Conservation (phyloP, 2,888 invertebrate genomes). For the Pocota personata region DNA sequence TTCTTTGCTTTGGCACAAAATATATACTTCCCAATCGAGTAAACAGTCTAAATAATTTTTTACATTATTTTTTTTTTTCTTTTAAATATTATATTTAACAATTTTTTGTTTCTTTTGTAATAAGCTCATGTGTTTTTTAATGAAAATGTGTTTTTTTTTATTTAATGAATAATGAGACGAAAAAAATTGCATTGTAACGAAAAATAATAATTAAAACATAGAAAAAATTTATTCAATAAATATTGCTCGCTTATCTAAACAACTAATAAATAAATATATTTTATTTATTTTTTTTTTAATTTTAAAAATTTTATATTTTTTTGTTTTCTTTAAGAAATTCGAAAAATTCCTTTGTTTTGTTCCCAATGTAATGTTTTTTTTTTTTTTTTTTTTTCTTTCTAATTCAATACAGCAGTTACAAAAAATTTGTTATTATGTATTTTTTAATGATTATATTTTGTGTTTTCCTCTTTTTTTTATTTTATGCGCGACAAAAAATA, state of each 20-base stretch:
- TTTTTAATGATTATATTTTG: constrained; percentile 54
- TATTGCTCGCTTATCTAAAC: constrained; percentile 72
- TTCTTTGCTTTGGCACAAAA: constrained; percentile 75
- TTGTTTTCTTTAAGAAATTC: constrained; percentile 80
- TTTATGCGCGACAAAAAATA: constrained; percentile 68
- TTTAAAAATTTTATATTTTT: constrained; percentile 69
- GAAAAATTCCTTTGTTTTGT: constrained; percentile 82
- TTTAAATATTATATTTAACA: constrained; percentile 66
- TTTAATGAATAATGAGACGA: constrained; percentile 55
- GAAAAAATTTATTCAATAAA: constrained; percentile 65
- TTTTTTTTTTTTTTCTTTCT: constrained; percentile 46
- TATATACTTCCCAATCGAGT: constrained; percentile 74
- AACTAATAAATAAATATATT: constrained; percentile 70
- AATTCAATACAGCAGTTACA: constrained; percentile 67
- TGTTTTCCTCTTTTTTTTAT: constrained; percentile 65
- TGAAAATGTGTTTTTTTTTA: constrained; percentile 41
- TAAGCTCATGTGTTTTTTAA: constrained; percentile 65
- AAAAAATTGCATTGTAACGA: constrained; percentile 71
- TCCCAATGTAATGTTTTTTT: constrained; percentile 76
- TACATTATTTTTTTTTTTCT: constrained; percentile 26
- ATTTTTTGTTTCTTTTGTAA: constrained; percentile 65
- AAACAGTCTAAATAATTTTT: constrained; percentile 73
- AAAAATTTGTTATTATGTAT: constrained; percentile 55
- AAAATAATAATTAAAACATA: constrained; percentile 53
- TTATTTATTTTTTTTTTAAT: constrained; percentile 35